Evolutionary conservation across 2,797 vertebrate species (phyloP).

Genomic region (Acanthornis magna): DNA sequence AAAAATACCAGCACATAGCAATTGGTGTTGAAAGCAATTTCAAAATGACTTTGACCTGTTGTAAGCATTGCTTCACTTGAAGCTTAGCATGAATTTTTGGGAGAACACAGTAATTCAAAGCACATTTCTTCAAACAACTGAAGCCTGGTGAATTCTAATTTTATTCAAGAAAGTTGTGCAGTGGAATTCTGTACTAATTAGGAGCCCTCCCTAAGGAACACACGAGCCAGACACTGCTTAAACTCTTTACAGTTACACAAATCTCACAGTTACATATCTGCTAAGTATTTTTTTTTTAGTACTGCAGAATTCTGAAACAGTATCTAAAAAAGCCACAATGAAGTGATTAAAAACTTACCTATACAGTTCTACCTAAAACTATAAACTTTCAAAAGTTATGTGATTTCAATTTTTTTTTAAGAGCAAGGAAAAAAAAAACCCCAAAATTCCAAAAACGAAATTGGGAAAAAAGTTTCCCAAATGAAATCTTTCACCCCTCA

Average conservation of each 20-base stretch:
- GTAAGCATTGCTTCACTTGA: accelerated
- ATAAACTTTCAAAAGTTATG: background rate
- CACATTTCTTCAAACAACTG: accelerated
- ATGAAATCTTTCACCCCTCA: accelerated
- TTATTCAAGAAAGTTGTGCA: background rate
- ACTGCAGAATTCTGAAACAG: background rate
- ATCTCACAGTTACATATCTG: background rate
- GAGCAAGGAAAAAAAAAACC: background rate
- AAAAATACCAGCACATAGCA: background rate
- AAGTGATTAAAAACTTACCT: background rate
- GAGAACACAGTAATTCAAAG: background rate
- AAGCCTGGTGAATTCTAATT: background rate
- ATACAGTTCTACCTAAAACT: background rate
- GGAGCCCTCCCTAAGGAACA: background rate
- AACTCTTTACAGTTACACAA: background rate
- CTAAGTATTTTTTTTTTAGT: background rate
- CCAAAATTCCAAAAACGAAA: background rate
- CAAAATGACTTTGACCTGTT: background rate
- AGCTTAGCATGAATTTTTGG: accelerated
- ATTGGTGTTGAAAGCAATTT: accelerated
- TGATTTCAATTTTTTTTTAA: background rate
- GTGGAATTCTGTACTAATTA: background rate
- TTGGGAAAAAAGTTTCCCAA: background rate
- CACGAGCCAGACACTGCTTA: background rate
- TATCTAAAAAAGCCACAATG: background rate